Evolutionary conservation across 2,113 vertebrate genomes (phyloP).

Genomic region (Myotis brandtii): DNA sequence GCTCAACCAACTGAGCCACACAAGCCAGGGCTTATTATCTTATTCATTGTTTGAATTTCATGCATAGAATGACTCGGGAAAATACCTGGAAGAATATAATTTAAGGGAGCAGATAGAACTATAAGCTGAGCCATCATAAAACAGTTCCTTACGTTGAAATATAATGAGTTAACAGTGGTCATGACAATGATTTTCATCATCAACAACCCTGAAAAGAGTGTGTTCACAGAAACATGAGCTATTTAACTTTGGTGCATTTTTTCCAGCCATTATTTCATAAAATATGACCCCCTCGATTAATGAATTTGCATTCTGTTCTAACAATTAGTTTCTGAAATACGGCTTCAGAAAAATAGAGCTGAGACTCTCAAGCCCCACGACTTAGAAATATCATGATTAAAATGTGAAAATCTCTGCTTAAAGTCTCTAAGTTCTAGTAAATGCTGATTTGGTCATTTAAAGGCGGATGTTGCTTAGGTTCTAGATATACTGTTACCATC

Average conservation of each 20-base stretch:
- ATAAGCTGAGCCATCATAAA: not conserved
- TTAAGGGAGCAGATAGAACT: not conserved
- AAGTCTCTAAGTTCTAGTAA: not conserved
- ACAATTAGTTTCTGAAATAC: constrained; percentile 39
- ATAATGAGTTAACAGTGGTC: not conserved
- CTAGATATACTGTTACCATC: not conserved
- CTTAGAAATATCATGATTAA: not conserved
- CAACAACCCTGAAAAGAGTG: not conserved
- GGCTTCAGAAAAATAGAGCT: not conserved
- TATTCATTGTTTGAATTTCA: not conserved
- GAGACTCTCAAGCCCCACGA: not conserved
- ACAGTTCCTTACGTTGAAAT: not conserved
- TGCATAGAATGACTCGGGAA: not conserved
- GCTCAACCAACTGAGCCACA: not conserved
- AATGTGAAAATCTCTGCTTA: not conserved
- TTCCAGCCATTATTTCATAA: constrained; percentile 52
- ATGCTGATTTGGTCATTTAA: not conserved
- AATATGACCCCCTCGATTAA: not conserved
- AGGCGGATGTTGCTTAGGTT: not conserved
- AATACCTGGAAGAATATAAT: not conserved
- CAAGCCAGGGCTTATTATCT: not conserved
- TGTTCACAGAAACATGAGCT: not conserved
- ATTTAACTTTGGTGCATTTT: not conserved
- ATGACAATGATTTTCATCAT: not conserved
- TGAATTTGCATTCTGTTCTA: not conserved